These are phyloP conservation scores for Aspiorhynchus laticeps DNA, from an alignment of 2,113 vertebrate genomes.

Conservation along the genomic window DNA sequence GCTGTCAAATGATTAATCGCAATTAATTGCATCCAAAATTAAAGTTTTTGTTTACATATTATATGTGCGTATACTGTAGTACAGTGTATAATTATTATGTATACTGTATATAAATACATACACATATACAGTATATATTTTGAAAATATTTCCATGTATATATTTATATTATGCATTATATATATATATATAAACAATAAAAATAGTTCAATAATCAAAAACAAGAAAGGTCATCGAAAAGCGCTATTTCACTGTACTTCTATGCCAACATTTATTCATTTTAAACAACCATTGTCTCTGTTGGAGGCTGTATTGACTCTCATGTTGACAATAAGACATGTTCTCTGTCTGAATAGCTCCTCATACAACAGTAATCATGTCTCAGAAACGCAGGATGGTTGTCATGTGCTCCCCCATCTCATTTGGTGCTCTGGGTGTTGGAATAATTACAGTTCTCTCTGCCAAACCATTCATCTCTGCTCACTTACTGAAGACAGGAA, in stretches of 20 bases:
- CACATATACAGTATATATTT: too few species aligned
- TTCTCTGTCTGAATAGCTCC: slow-evolving; percentile 42
- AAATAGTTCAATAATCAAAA: background rate
- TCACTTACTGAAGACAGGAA: slow-evolving; percentile 67
- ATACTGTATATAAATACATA: too few species aligned
- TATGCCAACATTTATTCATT: background rate
- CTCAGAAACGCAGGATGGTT: background rate
- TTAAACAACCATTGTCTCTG: background rate
- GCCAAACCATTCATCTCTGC: slow-evolving; percentile 64
- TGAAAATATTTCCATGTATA: too few species aligned
- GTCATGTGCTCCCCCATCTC: slow-evolving; percentile 48
- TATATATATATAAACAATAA: too few species aligned
- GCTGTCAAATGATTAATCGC: too few species aligned
- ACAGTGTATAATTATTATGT: too few species aligned
- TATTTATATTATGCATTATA: too few species aligned
- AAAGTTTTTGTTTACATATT: too few species aligned
- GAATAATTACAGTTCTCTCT: slow-evolving; percentile 55
- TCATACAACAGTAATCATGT: background rate
- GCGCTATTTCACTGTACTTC: background rate
- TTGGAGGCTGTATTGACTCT: background rate
- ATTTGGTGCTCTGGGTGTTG: slow-evolving; percentile 33
- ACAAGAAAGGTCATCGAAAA: background rate
- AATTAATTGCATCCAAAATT: too few species aligned
- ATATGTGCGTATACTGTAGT: too few species aligned
- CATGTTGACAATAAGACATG: background rate